phyloP scores from a whole-genome alignment of 2,888 invertebrate genomes.

The Hololepta plana region DNA sequence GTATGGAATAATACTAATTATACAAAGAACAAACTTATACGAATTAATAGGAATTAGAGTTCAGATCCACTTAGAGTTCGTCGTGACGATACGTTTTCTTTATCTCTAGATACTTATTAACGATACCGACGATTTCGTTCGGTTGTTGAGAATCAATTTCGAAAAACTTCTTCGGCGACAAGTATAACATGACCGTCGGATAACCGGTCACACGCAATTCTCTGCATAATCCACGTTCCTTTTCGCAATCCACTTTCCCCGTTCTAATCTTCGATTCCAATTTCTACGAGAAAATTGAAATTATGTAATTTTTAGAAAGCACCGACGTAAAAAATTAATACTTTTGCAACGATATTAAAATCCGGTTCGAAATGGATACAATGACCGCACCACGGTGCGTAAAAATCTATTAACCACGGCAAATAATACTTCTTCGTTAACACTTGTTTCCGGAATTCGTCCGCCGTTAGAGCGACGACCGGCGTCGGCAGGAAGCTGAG shows the following conservation, averaged over 20 bases:
- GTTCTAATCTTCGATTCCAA: conserved; percentile 35
- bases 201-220: conserved; percentile 35
- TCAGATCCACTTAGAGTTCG: conserved; percentile 15
- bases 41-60: too few relatives aligned
- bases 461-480: conserved; percentile 28
- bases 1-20: too few relatives aligned
- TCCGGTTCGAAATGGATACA: conserved; percentile 50
- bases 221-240: conserved; percentile 31
- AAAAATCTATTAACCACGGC: conserved; percentile 47
- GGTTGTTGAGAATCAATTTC: conserved; percentile 15
- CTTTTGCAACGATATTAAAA: conserved; percentile 44
- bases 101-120: conserved; percentile 8
- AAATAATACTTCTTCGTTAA: conserved; percentile 23
- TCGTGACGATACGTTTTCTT: conserved; percentile 12
- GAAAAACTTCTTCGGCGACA: conserved; percentile 17
- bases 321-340: conserved; percentile 16
- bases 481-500: conserved; percentile 39
- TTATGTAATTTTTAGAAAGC: conserved; percentile 5
- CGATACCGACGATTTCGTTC: conserved; percentile 12
- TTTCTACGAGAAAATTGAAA: conserved; percentile 19
- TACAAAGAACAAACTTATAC: too few relatives aligned
- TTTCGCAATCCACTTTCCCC: conserved; percentile 49
- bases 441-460: conserved; percentile 29
- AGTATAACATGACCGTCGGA: conserved; percentile 37
- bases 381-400: conserved; percentile 46